Evolutionary conservation across 1,140 invertebrate species (phyloP).

Genomic region (Saccostrea echinata): DNA sequence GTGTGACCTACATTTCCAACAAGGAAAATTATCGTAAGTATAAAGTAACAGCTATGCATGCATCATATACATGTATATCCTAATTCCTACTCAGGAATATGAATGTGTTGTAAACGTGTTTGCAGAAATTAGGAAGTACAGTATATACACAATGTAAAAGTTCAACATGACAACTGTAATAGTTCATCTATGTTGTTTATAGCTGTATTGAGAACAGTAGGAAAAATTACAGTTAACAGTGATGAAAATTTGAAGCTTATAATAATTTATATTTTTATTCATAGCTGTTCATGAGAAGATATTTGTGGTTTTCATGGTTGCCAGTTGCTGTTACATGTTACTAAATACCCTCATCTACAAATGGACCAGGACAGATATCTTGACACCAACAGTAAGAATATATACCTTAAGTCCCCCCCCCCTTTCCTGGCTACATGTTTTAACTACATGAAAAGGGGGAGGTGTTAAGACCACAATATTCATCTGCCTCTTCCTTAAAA

Average conservation of each 20-base stretch:
- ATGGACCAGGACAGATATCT: conserved; percentile 65
- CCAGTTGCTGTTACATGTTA: conserved; percentile 92
- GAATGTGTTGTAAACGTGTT: background rate
- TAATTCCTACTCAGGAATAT: background rate
- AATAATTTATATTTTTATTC: conserved; percentile 76
- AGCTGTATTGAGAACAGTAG: too few relatives aligned
- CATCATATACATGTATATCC: background rate
- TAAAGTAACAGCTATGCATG: background rate
- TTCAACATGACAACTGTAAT: too few relatives aligned
- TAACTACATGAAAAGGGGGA: too few relatives aligned
- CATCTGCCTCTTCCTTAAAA: too few relatives aligned
- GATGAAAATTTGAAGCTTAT: too few relatives aligned
- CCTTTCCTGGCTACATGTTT: too few relatives aligned
- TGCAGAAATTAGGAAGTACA: too few relatives aligned
- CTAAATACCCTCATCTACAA: conserved; percentile 72
- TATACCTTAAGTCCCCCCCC: too few relatives aligned
- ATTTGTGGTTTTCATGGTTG: conserved; percentile 94
- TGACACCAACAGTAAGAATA: conserved; percentile 66
- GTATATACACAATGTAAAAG: too few relatives aligned
- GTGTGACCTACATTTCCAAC: conserved; percentile 95
- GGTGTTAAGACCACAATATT: too few relatives aligned
- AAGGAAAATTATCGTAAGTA: conserved; percentile 96
- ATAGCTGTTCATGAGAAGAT: conserved; percentile 94
- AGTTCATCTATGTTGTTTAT: too few relatives aligned
- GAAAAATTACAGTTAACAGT: too few relatives aligned